Percentiles rank a stretch among this genome's conserved stretches.
phyloP scores from a whole-genome alignment of 2,113 vertebrate genomes.

The Gallinago jamesoni region DNA sequence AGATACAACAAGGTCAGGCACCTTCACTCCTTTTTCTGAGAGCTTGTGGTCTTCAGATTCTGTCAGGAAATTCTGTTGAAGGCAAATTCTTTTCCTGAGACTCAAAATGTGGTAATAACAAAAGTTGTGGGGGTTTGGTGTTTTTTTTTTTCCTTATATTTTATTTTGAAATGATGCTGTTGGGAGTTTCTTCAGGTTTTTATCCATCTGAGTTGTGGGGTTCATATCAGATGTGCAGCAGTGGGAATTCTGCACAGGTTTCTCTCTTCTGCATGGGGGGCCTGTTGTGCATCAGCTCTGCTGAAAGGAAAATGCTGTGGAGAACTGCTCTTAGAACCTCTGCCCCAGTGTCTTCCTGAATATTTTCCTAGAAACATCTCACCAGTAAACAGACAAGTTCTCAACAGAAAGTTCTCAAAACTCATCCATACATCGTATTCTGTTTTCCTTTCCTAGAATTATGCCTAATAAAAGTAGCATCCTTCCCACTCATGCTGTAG shows the following conservation, averaged over 20 bases:
- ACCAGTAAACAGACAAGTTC: background rate
- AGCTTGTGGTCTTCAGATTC: background rate
- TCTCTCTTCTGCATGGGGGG: background rate
- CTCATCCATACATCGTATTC: background rate
- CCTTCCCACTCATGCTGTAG: background rate
- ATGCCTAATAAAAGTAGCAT: background rate
- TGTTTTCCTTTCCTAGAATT: background rate
- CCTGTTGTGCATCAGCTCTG: background rate
- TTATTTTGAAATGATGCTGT: background rate
- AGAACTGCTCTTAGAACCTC: background rate
- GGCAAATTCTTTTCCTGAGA: background rate
- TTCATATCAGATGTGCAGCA: background rate
- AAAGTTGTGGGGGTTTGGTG: background rate
- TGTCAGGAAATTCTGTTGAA: background rate
- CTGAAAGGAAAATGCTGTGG: background rate
- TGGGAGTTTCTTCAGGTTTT: background rate
- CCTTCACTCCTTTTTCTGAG: constrained; percentile 4
- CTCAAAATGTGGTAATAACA: background rate
- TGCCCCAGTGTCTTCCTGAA: background rate
- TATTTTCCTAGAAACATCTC: background rate
- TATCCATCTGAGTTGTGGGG: background rate
- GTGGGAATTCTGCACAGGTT: background rate
- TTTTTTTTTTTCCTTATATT: background rate
- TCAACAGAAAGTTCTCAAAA: background rate
- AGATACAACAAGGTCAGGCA: background rate